These are phyloP conservation scores for Thunnus albacares DNA, from an alignment of 2,797 vertebrate genomes.

Conservation along the genomic window DNA sequence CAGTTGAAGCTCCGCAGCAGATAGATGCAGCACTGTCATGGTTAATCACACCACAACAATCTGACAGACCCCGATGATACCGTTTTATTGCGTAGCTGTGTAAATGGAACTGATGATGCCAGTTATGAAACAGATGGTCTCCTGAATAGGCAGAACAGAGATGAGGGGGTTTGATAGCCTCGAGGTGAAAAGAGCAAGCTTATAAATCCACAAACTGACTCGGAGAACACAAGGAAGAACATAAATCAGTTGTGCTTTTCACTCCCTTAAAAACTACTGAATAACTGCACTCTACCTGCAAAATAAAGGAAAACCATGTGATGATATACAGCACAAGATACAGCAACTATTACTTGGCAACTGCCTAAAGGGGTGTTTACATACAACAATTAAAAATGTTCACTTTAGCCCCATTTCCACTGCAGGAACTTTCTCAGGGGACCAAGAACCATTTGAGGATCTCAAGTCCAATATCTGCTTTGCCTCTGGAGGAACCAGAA, in stretches of 20 bases:
- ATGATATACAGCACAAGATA: no score
- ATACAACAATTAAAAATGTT: no score
- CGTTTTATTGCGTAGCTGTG: not conserved
- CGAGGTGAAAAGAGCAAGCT: not conserved
- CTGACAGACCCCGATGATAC: conserved; percentile 3
- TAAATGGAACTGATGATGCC: not conserved
- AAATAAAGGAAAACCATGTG: not conserved
- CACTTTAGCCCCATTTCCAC: no score
- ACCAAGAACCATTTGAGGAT: no score
- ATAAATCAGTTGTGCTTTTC: not conserved
- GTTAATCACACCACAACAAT: conserved; percentile 18
- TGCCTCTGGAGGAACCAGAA: no score
- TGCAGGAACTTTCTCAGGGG: no score
- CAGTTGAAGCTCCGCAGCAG: conserved; percentile 29
- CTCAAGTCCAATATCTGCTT: no score
- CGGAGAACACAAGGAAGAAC: not conserved
- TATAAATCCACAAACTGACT: not conserved
- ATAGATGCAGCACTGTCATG: conserved; percentile 37
- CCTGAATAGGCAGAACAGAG: not conserved
- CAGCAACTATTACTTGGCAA: no score
- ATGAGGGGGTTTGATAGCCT: not conserved
- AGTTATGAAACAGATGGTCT: conserved; percentile 40
- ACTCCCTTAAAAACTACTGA: not conserved
- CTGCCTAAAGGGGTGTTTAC: no score
- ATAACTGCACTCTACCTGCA: not conserved